Evolutionary conservation across 1,140 invertebrate genomes (phyloP), one percentile per base, ranked within the genome.

Genomic region (Pentalonia nigronervosa): DNA sequence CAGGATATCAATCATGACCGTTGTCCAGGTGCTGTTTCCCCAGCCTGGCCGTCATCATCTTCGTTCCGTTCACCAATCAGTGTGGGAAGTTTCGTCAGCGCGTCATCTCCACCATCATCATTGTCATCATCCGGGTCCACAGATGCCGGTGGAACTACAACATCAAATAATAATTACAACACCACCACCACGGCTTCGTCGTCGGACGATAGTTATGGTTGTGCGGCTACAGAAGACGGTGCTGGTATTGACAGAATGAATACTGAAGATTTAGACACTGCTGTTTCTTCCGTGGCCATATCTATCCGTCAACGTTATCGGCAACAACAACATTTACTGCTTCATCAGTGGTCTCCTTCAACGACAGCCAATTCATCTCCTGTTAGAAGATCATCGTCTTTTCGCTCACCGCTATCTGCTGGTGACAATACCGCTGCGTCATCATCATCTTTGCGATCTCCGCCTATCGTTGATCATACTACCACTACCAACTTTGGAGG

Each of bases 101-200:
- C n/a, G 36, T 50, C 87, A 11, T 88, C 86, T 23, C 34, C 83
- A 21, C 48, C 88, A 48, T 94, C 93, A 14, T 96, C 96, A 0
- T 95, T 95, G 7, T 96, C 96, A 94, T 95, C 96, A 93, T 96
- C 97, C 94, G 96, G 96, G 7, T 96, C 95, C 94, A 96, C 89
- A 17, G 89, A 90, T 30, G 89, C 89, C 14, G 89, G 89, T 20
- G 34, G 45, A 2, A 90, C 89, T 17, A 90, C 89, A 14, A 67
- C 89, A 56, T 90, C 89, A 1, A 60, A 90, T n/a, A 90, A 90
- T 9, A 90, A 90, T 60, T 90, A 90, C 36, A 90, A 90, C 25
- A 90, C 89, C 17, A 90, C 89, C 2, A 90, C 89, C 25, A 20
- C 89, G 14, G 11, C 89, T 6, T 90, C 89, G 23, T 90, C 89